Base-by-base conservation (phyloP, 2,888 invertebrate species). In the Torymus tubicola region DNA sequence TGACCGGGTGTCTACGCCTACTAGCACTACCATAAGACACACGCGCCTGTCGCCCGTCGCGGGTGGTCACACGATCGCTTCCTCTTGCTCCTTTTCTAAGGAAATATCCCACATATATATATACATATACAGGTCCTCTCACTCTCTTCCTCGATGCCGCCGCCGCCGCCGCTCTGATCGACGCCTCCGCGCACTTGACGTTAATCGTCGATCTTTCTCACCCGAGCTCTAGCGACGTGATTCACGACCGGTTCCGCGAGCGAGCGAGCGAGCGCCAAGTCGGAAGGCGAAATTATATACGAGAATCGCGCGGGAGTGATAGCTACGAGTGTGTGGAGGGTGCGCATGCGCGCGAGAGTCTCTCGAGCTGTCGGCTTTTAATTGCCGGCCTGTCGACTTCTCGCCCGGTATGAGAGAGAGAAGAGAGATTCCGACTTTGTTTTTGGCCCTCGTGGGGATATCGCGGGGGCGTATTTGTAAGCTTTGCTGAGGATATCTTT, bases 1-100 rank as follows among this genome's bases (percentile, higher is more conserved):
- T 84, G 85, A 81, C 82, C 83, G 81, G 70, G 80, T 82, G 69
- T 77, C 73, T 69, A 68, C 73, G 73, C 71, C 78, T 78, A 73
- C 73, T 73, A 12, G 42, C 21, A 1, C 42, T 42, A 42, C 42
- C 42, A 42, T 42, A 42, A 42, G 42, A 42, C 42, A 42, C 31
- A 58, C 24, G 21, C 50, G 60, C 18, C 16, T 50, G 31, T 24
- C 58, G 58, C 42, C 31, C 50, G 63, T 80, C 80, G 80, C 76
- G 74, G 78, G 81, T 81, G 75, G 78, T 65, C 75, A 61, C 70
- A 55, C 69, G 75, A 50, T 58, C 63, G 52, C 50, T 50, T 53
- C 58, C 13, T 61, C 60, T 18, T 18, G 57, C 63, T 72, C 52
- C 31, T 67, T 78, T 72, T 72, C 72, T 55, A 53, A 11, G 61